Percentiles rank a stretch among this genome's conserved stretches.
Evolutionary conservation across 2,113 vertebrate genomes (phyloP).

Genomic region (Nothobranchius furzeri): DNA sequence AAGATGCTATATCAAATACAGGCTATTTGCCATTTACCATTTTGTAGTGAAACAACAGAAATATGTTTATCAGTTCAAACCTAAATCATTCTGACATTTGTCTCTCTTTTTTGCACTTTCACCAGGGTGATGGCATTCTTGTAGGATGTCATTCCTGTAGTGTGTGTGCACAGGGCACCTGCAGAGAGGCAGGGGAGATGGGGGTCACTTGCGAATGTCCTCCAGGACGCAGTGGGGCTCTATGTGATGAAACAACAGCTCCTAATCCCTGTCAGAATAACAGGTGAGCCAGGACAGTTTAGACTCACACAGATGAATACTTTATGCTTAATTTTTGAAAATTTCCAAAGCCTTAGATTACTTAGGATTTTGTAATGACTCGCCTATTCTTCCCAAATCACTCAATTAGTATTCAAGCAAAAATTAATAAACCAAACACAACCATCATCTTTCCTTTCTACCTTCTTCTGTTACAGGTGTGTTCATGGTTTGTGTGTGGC

Average conservation of each 20-base stretch:
- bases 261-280: conserved; percentile 83
- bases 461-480: conserved; percentile 79
- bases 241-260: conserved; percentile 86
- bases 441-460: not conserved
- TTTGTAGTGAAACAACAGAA: not conserved
- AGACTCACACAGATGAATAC: not conserved
- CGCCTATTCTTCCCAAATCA: not conserved
- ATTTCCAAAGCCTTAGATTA: not conserved
- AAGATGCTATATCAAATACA: too few species aligned
- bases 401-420: not conserved
- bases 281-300: conserved; percentile 75
- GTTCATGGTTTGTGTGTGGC: conserved; percentile 84
- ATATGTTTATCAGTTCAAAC: not conserved
- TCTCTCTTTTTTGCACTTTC: not conserved
- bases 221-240: conserved; percentile 82
- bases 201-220: conserved; percentile 94
- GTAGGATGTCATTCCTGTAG: conserved; percentile 93
- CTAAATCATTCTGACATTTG: too few species aligned
- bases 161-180: conserved; percentile 91
- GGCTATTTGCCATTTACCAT: not conserved
- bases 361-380: too few species aligned
- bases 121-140: conserved; percentile 77
- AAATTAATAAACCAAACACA: not conserved
- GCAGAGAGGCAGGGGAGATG: conserved; percentile 86
- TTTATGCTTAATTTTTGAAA: not conserved